These are phyloP conservation scores for Chrysochloris asiatica DNA, from an alignment of 2,113 vertebrate species.

Conservation along the genomic window DNA sequence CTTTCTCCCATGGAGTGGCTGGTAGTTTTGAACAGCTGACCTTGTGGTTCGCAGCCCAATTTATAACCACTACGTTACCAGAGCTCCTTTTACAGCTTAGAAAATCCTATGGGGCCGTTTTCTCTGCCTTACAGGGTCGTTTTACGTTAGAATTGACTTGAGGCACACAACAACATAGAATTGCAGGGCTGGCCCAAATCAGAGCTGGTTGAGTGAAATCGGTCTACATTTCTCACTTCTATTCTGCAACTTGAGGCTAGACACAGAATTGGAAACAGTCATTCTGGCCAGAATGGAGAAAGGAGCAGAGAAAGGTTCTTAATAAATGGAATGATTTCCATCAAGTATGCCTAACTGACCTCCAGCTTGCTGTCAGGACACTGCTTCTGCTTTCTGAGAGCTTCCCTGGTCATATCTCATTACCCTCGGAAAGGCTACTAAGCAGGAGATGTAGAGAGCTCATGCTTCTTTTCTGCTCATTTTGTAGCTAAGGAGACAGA, in stretches of 20 bases:
- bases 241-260: not conserved
- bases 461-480: not conserved
- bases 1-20: too few species aligned
- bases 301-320: not conserved
- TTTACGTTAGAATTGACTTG: not conserved
- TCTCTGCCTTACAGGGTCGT: not conserved
- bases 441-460: not conserved
- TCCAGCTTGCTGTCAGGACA: accelerated
- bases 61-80: too few species aligned
- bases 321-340: not conserved
- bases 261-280: not conserved
- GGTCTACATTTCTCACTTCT: not conserved
- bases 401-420: not conserved
- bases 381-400: not conserved
- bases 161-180: not conserved
- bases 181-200: not conserved
- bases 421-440: not conserved
- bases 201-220: not conserved
- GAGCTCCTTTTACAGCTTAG: too few species aligned
- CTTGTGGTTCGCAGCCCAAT: too few species aligned
- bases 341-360: accelerated
- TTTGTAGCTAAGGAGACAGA: not conserved
- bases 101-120: not conserved
- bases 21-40: too few species aligned
- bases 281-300: not conserved